phyloP scores from a whole-genome alignment of 2,113 vertebrate species.

The Aegithalos caudatus region DNA sequence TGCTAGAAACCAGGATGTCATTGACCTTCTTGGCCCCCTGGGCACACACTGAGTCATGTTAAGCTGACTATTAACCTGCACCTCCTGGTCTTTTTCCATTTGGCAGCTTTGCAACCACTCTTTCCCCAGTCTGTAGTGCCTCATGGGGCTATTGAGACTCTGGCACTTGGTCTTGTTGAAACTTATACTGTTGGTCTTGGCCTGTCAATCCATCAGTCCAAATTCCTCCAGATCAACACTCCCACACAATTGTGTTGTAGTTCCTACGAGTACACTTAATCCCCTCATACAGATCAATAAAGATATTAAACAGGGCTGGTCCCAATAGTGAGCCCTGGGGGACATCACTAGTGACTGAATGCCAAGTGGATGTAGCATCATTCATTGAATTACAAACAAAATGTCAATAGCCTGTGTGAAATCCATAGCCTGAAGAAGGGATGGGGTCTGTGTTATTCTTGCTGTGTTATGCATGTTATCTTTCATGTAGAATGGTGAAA shows the following conservation, averaged over 20 bases:
- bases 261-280: background rate
- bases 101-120: background rate
- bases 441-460: background rate
- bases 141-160: background rate
- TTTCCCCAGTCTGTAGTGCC: background rate
- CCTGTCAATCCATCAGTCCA: rapidly evolving
- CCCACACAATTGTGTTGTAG: background rate
- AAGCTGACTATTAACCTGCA: background rate
- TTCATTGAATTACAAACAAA: background rate
- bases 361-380: background rate
- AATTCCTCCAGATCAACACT: background rate
- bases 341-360: background rate
- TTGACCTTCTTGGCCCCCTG: background rate
- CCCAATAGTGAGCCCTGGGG: background rate
- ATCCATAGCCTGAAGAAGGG: background rate
- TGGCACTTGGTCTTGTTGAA: background rate
- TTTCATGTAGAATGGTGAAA: background rate
- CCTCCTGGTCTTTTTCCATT: background rate
- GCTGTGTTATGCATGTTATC: rapidly evolving
- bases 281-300: background rate
- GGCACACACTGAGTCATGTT: rapidly evolving
- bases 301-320: background rate
- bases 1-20: background rate
- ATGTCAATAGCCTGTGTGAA: background rate
- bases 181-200: background rate